Evolutionary conservation across 2,797 vertebrate species (phyloP).

Genomic region (Vireo griseus): DNA sequence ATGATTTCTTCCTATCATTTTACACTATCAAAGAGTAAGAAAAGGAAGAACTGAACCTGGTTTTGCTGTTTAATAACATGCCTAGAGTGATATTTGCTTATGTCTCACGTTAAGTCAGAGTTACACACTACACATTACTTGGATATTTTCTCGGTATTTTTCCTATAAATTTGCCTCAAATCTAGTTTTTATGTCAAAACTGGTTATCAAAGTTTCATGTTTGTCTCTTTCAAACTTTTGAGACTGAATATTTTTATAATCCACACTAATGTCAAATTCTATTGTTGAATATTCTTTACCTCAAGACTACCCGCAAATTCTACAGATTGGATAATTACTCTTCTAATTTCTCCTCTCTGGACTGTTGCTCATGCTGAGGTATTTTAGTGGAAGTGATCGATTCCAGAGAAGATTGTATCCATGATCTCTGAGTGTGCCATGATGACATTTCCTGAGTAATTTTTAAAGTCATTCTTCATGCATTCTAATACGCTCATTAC

Average conservation of each 20-base stretch:
- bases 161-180: neutral
- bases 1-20: neutral
- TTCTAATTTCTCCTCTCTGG: neutral
- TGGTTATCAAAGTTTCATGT: neutral
- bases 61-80: neutral
- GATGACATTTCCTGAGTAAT: neutral
- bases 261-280: neutral
- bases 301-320: neutral
- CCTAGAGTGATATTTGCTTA: neutral
- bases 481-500: neutral
- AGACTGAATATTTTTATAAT: neutral
- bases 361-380: neutral
- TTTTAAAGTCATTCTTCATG: neutral
- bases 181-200: neutral
- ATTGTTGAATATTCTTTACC: neutral
- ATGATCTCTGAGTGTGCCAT: neutral
- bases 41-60: neutral
- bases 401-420: neutral
- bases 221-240: neutral
- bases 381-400: neutral
- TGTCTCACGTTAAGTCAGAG: neutral
- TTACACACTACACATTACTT: neutral
- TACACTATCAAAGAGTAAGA: neutral
- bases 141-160: neutral
- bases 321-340: neutral